Evolutionary conservation across 2,888 invertebrate genomes (phyloP).

Genomic region (Cheilosia soror): DNA sequence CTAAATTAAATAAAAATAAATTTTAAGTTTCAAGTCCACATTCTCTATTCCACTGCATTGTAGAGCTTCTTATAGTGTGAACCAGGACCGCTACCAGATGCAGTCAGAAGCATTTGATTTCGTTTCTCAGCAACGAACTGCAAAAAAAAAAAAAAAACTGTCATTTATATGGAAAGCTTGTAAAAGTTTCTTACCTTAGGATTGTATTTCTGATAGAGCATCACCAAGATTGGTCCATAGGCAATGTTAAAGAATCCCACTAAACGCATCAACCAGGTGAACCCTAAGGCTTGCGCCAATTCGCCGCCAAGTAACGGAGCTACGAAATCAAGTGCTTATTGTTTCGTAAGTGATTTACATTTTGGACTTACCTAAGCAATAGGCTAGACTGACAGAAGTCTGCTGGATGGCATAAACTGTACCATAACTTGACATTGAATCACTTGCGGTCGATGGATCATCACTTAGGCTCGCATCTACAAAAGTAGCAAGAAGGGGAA

Average conservation of each 20-base stretch:
- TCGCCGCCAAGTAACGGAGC: constrained; percentile 91
- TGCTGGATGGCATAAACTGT: constrained; percentile 93
- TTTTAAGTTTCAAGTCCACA: constrained; percentile 12
- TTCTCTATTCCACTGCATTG: constrained; percentile 80
- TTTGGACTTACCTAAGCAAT: constrained; percentile 87
- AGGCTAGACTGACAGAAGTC: constrained; percentile 91
- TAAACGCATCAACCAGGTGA: constrained; percentile 89
- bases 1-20: background rate
- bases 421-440: constrained; percentile 87
- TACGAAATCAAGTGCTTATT: constrained; percentile 77
- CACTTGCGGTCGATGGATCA: constrained; percentile 77
- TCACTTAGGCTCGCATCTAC: constrained; percentile 85
- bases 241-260: constrained; percentile 89
- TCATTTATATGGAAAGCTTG: background rate
- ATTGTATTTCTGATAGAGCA: constrained; percentile 81
- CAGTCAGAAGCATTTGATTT: constrained; percentile 81
- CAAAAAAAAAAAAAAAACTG: background rate
- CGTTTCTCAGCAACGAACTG: constrained; percentile 79
- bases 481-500: constrained; percentile 90
- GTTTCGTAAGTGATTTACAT: background rate
- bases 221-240: constrained; percentile 88
- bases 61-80: constrained; percentile 82
- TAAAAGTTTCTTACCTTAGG: constrained; percentile 78
- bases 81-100: constrained; percentile 77
- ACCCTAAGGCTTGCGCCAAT: constrained; percentile 88